These are phyloP conservation scores for Coccyzus lansbergi DNA, from an alignment of 2,797 vertebrate species.

Conservation along the genomic window DNA sequence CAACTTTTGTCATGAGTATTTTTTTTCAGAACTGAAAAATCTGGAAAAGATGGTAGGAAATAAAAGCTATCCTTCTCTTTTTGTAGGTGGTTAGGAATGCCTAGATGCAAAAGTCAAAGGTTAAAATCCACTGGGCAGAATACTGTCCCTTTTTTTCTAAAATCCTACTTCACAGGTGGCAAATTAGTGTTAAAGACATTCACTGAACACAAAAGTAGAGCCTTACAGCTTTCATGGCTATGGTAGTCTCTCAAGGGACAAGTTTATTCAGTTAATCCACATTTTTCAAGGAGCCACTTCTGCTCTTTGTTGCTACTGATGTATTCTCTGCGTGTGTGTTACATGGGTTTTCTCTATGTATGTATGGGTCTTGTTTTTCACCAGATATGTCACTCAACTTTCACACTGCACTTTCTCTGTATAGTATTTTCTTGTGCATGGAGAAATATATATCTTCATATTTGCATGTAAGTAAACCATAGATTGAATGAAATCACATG, in stretches of 20 bases:
- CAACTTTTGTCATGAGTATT: not conserved
- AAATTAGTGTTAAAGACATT: not conserved
- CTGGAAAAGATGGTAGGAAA: not conserved
- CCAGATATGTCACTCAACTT: not conserved
- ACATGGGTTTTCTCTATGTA: not conserved
- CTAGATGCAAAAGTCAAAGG: not conserved
- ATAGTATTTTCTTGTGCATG: not conserved
- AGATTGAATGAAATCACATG: not conserved
- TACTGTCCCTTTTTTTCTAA: not conserved
- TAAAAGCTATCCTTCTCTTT: not conserved
- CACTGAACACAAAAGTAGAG: not conserved
- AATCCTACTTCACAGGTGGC: not conserved
- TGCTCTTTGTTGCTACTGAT: not conserved
- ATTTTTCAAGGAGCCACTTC: not conserved
- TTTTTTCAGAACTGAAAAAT: not conserved
- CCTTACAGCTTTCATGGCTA: accelerated
- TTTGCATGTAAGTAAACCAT: not conserved
- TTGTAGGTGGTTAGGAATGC: not conserved
- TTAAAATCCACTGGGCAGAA: not conserved
- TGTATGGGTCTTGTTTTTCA: not conserved
- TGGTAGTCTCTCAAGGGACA: not conserved
- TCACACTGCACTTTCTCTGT: not conserved
- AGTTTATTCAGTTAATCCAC: not conserved
- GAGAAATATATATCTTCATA: not conserved
- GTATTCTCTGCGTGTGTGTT: not conserved